Percentiles rank a stretch among this genome's conserved stretches.
Evolutionary conservation across 2,888 invertebrate species (phyloP).

Genomic region (Odontocerum albicorne): DNA sequence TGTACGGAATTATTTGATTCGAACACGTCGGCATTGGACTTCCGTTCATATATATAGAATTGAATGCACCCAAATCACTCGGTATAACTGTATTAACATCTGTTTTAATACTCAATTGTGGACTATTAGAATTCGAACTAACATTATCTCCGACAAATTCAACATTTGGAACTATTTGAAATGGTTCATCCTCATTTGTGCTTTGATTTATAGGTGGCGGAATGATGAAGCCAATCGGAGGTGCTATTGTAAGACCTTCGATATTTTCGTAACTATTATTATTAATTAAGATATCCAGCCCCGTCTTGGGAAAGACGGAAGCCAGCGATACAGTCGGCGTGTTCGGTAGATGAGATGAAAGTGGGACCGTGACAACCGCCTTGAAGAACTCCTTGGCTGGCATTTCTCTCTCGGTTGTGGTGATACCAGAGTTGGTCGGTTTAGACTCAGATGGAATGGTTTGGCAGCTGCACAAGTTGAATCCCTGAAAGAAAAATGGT

Average conservation of each 20-base stretch:
- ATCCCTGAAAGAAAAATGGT: conserved; percentile 17
- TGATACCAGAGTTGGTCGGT: conserved; percentile 7
- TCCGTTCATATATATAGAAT: not conserved
- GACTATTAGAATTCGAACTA: not conserved
- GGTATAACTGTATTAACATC: not conserved
- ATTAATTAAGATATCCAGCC: conserved; percentile 35
- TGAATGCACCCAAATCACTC: not conserved
- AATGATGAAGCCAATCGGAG: conserved; percentile 40
- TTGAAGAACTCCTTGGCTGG: conserved; percentile 25
- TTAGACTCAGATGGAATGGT: conserved; percentile 13
- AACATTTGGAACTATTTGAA: conserved; percentile 34
- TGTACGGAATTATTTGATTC: conserved; percentile 8
- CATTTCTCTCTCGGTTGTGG: conserved; percentile 7
- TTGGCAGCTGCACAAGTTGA: conserved; percentile 19
- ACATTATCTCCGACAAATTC: conserved; percentile 6
- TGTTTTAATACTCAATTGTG: not conserved
- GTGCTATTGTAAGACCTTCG: conserved; percentile 42
- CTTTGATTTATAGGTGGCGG: conserved; percentile 30
- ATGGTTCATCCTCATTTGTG: conserved; percentile 24
- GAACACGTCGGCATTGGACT: not conserved
- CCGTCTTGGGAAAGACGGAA: conserved; percentile 35
- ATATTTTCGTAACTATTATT: conserved; percentile 42
- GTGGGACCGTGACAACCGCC: conserved; percentile 32
- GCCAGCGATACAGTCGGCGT: conserved; percentile 29
- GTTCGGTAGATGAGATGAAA: conserved; percentile 17